Percentiles rank a stretch among this genome's conserved stretches.
Evolutionary conservation across 2,888 invertebrate species (phyloP).

Genomic region (Idaea aversata): DNA sequence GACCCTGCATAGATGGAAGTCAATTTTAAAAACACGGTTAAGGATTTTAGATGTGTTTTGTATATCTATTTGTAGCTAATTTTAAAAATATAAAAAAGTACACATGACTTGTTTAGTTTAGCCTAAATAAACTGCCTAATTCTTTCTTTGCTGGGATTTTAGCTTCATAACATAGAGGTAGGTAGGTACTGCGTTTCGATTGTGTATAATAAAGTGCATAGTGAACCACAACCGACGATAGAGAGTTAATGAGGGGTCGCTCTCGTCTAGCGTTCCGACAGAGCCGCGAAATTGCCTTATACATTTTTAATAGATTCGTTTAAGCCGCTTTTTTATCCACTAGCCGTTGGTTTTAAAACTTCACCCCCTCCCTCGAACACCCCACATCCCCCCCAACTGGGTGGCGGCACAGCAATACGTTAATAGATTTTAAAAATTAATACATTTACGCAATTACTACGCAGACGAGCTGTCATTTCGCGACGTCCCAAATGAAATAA

Average conservation of each 20-base stretch:
- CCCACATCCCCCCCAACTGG: conserved; percentile 15
- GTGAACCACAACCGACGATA: conserved; percentile 41
- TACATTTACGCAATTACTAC: conserved; percentile 66
- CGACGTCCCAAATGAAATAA: conserved; percentile 58
- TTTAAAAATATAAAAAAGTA: too few species aligned
- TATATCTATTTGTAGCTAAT: too few species aligned
- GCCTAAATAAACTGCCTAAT: neutral
- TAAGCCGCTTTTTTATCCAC: conserved; percentile 72
- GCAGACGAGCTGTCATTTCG: conserved; percentile 54
- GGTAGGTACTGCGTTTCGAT: neutral
- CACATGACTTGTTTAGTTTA: too few species aligned
- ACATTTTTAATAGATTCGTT: conserved; percentile 75
- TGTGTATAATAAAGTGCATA: conserved; percentile 11
- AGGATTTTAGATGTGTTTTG: too few species aligned
- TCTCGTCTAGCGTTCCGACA: conserved; percentile 34
- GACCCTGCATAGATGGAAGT: too few species aligned
- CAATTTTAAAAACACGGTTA: too few species aligned
- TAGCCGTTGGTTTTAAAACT: conserved; percentile 56
- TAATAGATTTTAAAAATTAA: conserved; percentile 77
- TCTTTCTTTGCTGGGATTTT: neutral
- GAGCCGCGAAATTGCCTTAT: conserved; percentile 65
- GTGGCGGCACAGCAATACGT: conserved; percentile 50
- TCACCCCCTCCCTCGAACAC: conserved; percentile 27
- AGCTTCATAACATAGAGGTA: neutral
- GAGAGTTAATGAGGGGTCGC: conserved; percentile 48